Percentiles rank a stretch among this genome's conserved stretches.
Evolutionary conservation across 2,113 vertebrate species (phyloP).

Genomic region (Poecile atricapillus): DNA sequence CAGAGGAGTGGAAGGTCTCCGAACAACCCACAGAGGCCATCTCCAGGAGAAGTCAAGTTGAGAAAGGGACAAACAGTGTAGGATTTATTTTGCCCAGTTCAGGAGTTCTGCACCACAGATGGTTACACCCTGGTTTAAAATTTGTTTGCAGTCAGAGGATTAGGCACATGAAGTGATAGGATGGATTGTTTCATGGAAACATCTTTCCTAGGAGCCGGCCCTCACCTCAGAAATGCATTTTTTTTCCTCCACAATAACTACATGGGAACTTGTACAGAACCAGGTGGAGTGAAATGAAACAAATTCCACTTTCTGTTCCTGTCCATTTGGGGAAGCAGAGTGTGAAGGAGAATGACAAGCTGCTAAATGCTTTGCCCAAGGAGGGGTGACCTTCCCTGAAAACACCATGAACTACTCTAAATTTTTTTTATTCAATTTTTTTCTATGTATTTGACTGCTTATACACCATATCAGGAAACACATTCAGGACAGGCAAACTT

Average conservation of each 20-base stretch:
- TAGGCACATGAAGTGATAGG: not conserved
- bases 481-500: not conserved
- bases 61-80: not conserved
- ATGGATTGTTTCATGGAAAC: not conserved
- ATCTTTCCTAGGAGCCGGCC: not conserved
- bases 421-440: not conserved
- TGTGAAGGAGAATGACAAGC: not conserved
- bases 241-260: not conserved
- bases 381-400: not conserved
- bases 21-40: fast-evolving
- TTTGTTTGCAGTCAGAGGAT: not conserved
- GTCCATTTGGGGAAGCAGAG: not conserved
- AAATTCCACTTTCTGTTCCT: not conserved
- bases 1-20: not conserved
- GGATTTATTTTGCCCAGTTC: not conserved
- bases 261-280: not conserved
- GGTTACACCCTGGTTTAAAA: not conserved
- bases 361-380: not conserved
- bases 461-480: not conserved
- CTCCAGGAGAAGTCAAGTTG: fast-evolving
- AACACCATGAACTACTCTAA: not conserved
- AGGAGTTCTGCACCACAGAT: not conserved
- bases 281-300: not conserved
- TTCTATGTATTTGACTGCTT: not conserved
- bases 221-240: not conserved